Evolutionary conservation across 2,888 invertebrate species (phyloP), one percentile per base, ranked within the genome.

Genomic region (Deilephila elpenor): DNA sequence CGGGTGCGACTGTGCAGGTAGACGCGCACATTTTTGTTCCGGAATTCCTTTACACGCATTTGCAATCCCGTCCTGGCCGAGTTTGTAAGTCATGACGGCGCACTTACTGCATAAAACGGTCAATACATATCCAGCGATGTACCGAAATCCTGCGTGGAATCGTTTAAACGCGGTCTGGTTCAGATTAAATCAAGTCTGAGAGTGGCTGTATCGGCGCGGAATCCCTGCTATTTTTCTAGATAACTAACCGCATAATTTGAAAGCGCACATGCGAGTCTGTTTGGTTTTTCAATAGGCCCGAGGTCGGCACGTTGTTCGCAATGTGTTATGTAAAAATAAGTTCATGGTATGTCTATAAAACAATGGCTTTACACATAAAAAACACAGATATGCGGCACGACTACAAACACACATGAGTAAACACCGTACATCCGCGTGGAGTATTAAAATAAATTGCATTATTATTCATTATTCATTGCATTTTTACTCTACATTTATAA

Each of bases 1-100:
- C 85, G 86, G 83, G 81, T 81, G 83, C 78, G 78, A 70, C 78
- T 75, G 79, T 82, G 85, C 91, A 91, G 92, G 91, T 92, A 92
- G 89, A 88, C 85, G 89, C 86, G 85, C 85, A 85, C 88, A 91
- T 92, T 92, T 92, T 93, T 93, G 90, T 91, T 90, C 90, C 90
- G 89, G 92, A 92, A 93, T 93, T 92, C 90, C 90, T 91, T 90
- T 87, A 89, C 89, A 89, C 88, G 85, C 90, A 94, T 93, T 93
- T 92, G 92, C 93, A 91, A 93, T 93, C 92, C 88, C 83, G 92
- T 89, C 89, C 84, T 82, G 85, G 76, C 80, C 80, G 78, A 78
- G 75, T 70, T 59, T 72, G 67, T 70, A 53, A 70, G 51, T 70
- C 72, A 34, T 73, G 56, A 25, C 51, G 34, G 70, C 73, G 61